Percentiles rank a stretch among this genome's conserved stretches.
Evolutionary conservation across 2,888 invertebrate genomes (phyloP).

Genomic region (Micoletzkya japonica): DNA sequence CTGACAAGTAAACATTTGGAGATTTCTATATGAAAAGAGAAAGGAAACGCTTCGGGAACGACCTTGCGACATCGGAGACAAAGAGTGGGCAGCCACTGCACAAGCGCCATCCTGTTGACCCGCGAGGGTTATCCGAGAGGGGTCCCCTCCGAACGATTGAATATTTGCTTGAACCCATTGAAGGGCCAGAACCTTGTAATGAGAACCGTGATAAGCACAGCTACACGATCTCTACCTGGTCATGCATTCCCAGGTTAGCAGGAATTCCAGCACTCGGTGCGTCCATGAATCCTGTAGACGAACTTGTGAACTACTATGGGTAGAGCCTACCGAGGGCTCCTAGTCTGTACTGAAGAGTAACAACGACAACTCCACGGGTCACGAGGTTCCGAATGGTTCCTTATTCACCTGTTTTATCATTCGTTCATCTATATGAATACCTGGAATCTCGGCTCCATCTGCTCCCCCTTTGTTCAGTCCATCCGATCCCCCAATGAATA

Average conservation of each 20-base stretch:
- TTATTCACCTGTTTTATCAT: not conserved
- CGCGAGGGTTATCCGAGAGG: constrained; percentile 53
- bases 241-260: constrained; percentile 57
- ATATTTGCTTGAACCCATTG: constrained; percentile 50
- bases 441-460: constrained; percentile 35
- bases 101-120: constrained; percentile 53
- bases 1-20: constrained; percentile 28
- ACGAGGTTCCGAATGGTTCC: constrained; percentile 47
- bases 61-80: constrained; percentile 51
- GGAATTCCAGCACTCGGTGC: constrained; percentile 41
- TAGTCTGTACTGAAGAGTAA: constrained; percentile 52
- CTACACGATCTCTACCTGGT: no score
- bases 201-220: no score
- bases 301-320: not conserved
- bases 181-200: constrained; percentile 43
- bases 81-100: constrained; percentile 48
- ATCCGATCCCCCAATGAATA: constrained; percentile 47
- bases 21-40: no score
- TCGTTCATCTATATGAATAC: not conserved
- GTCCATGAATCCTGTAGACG: constrained; percentile 44
- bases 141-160: constrained; percentile 56
- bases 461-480: constrained; percentile 43
- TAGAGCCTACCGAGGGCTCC: constrained; percentile 41
- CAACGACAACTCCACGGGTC: constrained; percentile 49
- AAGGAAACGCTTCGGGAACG: not conserved